Evolutionary conservation across 1,140 invertebrate species (phyloP), one percentile per base, ranked within the genome.

Genomic region (Heliothis subflexa): DNA sequence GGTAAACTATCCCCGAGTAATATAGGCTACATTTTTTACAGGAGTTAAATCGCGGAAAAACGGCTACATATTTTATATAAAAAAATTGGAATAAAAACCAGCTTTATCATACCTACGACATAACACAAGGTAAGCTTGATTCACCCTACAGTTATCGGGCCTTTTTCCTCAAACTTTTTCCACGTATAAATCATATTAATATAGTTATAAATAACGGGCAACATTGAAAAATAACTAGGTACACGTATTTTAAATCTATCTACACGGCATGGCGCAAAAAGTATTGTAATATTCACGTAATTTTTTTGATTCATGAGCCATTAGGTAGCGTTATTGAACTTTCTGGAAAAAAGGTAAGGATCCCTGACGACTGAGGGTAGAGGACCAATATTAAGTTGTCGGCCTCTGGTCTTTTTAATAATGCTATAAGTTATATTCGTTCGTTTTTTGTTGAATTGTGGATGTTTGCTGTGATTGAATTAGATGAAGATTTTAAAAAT

Each of bases 251-350:
- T 75, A 75, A 75, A 77, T 66, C 61, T 66, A 77, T 77, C 57
- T 55, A 61, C 47, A 64, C 74, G 54, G 59, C 54, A 74, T 76
- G 66, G 68, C 52, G 73, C 74, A 80, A 80, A 78, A 80, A 80
- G 79, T 77, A 80, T 77, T 57, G 57, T 66, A 76, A 55, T 77
- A 72, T 62, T 77, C 45, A 49, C 81, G 86, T 89, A 87, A 89
- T 89, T 88, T 86, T 76, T 77, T 81, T 87, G 87, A 88, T 88
- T 87, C 85, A 89, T 89, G 85, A 82, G 79, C 88, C 86, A 89
- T 89, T 89, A 89, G 81, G 72, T 50, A 73, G 50, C 81, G 85
- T 86, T 89, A 89, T 89, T 88, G 85, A 87, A 85, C 80, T 83
- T 85, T 80, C 81, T 70, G 76, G 61, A 81, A 83, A 84, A 86